A percentile compares a stretch with the other conserved stretches of the same genome.
Conservation (phyloP, 2,113 vertebrate genomes). For the Tupaia tana region DNA sequence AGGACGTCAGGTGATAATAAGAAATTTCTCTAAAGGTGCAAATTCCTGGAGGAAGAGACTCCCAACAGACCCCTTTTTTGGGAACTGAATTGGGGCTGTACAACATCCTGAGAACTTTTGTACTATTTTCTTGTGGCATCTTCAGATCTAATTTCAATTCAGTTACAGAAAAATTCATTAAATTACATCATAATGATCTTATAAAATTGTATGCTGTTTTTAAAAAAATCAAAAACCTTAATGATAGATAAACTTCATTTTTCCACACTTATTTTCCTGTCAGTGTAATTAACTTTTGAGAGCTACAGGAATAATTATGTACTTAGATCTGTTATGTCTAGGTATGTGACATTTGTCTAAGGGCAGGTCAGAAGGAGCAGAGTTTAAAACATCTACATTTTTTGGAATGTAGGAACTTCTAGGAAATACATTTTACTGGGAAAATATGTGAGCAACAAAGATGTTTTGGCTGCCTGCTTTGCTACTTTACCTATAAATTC, state of each 20-base stretch:
- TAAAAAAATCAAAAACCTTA: background rate
- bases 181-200: background rate
- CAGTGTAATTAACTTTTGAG: constrained; percentile 39
- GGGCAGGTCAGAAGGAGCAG: constrained; percentile 62
- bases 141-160: constrained; percentile 51
- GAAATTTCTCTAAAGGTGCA: background rate
- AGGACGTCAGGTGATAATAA: background rate
- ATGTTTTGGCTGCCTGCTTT: constrained; percentile 40
- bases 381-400: constrained; percentile 69
- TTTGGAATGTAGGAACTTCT: background rate
- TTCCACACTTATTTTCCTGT: constrained; percentile 7
- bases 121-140: background rate
- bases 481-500: constrained; percentile 17
- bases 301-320: constrained; percentile 1
- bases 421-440: constrained; percentile 4
- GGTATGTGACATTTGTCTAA: constrained; percentile 19
- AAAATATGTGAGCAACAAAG: constrained; percentile 65
- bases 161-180: constrained; percentile 24
- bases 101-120: background rate
- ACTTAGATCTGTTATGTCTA: background rate
- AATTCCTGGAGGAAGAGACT: background rate
- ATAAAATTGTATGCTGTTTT: background rate
- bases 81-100: background rate
- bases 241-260: constrained; percentile 39
- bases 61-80: background rate